Evolutionary conservation across 2,888 invertebrate genomes (phyloP).

Genomic region (Ennomos erosarius): DNA sequence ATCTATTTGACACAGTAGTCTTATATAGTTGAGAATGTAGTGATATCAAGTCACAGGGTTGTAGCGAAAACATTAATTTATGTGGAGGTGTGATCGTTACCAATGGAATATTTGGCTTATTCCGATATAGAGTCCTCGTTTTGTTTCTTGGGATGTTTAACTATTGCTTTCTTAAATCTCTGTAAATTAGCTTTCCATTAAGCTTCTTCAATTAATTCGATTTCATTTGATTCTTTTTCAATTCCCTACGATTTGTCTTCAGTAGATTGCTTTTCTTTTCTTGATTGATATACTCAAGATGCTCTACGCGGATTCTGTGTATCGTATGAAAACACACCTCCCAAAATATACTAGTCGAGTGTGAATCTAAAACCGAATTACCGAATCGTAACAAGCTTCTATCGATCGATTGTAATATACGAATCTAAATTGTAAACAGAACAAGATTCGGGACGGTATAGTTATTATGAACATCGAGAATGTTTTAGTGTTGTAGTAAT

Average conservation of each 20-base stretch:
- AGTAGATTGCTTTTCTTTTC: background rate
- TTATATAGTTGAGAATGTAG: slow-evolving; percentile 23
- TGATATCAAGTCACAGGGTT: slow-evolving; percentile 43
- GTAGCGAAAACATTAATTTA: slow-evolving; percentile 35
- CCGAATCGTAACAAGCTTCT: slow-evolving; percentile 45
- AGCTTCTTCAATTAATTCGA: background rate
- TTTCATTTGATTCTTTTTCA: background rate
- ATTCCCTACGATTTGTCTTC: background rate
- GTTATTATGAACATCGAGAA: slow-evolving; percentile 72
- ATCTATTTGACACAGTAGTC: slow-evolving; percentile 27
- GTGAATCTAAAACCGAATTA: slow-evolving; percentile 70
- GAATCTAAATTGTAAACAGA: slow-evolving; percentile 24
- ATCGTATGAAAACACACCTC: slow-evolving; percentile 42
- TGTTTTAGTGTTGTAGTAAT: slow-evolving; percentile 72
- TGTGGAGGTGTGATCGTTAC: slow-evolving; percentile 33
- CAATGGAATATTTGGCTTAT: slow-evolving; percentile 2
- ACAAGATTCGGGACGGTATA: slow-evolving; percentile 38
- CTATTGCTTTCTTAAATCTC: background rate
- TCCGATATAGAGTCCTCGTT: slow-evolving; percentile 3
- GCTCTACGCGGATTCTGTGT: slow-evolving; percentile 7
- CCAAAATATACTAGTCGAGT: slow-evolving; percentile 72
- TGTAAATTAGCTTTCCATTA: background rate
- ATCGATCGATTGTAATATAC: slow-evolving; percentile 30
- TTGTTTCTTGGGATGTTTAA: background rate
- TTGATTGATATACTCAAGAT: background rate